Evolutionary conservation across 1,140 invertebrate species (phyloP), one percentile per base, ranked within the genome.

Genomic region (Anadara kagoshimensis): DNA sequence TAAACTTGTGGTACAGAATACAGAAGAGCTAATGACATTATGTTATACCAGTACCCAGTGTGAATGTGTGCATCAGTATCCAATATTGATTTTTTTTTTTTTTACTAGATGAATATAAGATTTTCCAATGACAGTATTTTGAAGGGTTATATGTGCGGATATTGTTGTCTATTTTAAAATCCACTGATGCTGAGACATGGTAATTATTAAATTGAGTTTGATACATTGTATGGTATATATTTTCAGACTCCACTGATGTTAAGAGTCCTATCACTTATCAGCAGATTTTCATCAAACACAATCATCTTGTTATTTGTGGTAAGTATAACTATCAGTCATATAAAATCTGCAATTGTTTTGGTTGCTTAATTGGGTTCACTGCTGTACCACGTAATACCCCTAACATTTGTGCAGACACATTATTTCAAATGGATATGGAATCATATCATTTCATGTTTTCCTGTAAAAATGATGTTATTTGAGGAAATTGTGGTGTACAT

Each of bases 171-270:
- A 3, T 36, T 3, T 36, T 36, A 7, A 36, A 36, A 7, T 36
- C 29, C 2, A 36, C 29, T 36, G 29, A 36, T 36, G 29, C 29
- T 36, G 29, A 36, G 29, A 36, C 2, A 36, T 36, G 29, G 7
- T 36, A 7, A 36, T n/a, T n/a, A n/a, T n/a, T n/a, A n/a, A n/a
- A n/a, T n/a, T n/a, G n/a, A n/a, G n/a, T n/a, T n/a, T 36, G 29
- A 3, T 36, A 36, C 29, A 36, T 36, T 36, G 29, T 36, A 36
- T 7, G 7, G 44, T 5, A 63, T 56, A n/a, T n/a, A 24, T 73
- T 86, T 85, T 43, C 74, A 97, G 90, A 94, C 94, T 14, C 96
- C 96, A 36, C 53, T 90, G 26, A 81, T 83, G 0, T 88, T 97
- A 26, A 70, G 73, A 44, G 66, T 87, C 24, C 77, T 85, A 45